Base-by-base conservation (phyloP, 2,888 invertebrate genomes). In the Hofmannophila pseudospretella region DNA sequence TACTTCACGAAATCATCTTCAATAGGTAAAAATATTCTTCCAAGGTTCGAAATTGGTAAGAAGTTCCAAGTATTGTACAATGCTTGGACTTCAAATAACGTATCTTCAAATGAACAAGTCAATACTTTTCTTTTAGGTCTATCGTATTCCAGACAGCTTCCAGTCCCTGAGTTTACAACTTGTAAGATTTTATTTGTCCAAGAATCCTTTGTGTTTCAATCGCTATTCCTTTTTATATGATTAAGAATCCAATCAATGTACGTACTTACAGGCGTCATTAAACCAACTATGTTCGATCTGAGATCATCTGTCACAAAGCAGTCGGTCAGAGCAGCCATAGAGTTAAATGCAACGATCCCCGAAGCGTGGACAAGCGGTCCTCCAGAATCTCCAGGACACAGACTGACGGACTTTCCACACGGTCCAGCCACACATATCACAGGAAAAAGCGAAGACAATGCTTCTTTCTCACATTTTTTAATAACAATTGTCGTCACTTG, bases 311-410 rank as follows among this genome's bases (percentile, higher is more conserved):
- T 19, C n/a, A 13, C 28, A 10, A 10, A 19, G 19, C 30, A 30
- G 9, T 30, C 30, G 2, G 14, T 7, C 8, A 9, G 2, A n/a
- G 14, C n/a, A 10, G 29, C 32, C 16, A 37, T 20, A 7, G 32
- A 26, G 9, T 30, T 39, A 8, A 39, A 19, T 1, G 20, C 34
- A 3, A 43, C 11, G 7, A 43, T 27, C 4, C 36, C 37, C 1
- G 39, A 34, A 10, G 28, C 7, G 7, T 42, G 42, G 10, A 42
- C 4, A 1, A 28, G 26, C 1, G 37, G 38, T 3, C 37, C 35
- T 1, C 39, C 37, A 1, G 39, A 39, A 13, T 43, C 39, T 7
- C 35, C 39, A 0, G 32, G 22, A 12, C 39, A 39, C 9, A 39
- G 2, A 2, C 35, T n/a, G 1, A 20, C 10, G 1, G 29, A 20